Conservation (phyloP, 2,888 invertebrate species). For the Sylvicola fuscatus region DNA sequence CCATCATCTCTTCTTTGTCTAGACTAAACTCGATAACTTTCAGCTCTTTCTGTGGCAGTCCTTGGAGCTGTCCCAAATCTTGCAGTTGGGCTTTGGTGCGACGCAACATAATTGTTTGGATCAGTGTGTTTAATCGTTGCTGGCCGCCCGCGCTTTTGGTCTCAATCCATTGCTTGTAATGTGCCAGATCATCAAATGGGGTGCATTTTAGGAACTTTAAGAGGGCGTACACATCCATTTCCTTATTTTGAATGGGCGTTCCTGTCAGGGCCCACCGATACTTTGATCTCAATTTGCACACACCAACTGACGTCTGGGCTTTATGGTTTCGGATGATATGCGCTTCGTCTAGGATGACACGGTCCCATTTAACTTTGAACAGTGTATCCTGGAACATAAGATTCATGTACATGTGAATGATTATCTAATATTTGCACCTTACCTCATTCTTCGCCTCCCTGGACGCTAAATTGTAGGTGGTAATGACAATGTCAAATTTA, state of each 20-base stretch:
- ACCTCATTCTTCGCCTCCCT: constrained; percentile 34
- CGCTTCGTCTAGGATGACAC: constrained; percentile 84
- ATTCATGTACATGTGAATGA: constrained; percentile 3
- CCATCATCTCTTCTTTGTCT: constrained; percentile 44
- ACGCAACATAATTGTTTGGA: constrained; percentile 67
- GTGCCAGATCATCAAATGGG: constrained; percentile 71
- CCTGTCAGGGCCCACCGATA: constrained; percentile 78
- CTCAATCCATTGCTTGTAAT: constrained; percentile 88
- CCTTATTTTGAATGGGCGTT: constrained; percentile 89
- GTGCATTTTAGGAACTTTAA: constrained; percentile 65
- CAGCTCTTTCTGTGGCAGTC: constrained; percentile 38
- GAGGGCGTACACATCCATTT: constrained; percentile 59
- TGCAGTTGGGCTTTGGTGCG: constrained; percentile 70
- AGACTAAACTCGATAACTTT: constrained; percentile 39
- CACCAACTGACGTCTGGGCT: constrained; percentile 48
- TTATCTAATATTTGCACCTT: constrained; percentile 1
- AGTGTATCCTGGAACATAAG: constrained; percentile 27
- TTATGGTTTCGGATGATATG: constrained; percentile 82
- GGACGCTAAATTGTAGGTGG: constrained; percentile 63
- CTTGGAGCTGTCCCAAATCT: constrained; percentile 34
- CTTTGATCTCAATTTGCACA: constrained; percentile 37
- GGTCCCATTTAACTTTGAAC: constrained; percentile 55
- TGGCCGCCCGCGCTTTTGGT: constrained; percentile 59
- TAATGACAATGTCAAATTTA: constrained; percentile 61
- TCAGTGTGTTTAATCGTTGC: constrained; percentile 62